Evolutionary conservation across 2,113 vertebrate genomes (phyloP), one percentile per base, ranked within the genome.

Genomic region (Tichodroma muraria): DNA sequence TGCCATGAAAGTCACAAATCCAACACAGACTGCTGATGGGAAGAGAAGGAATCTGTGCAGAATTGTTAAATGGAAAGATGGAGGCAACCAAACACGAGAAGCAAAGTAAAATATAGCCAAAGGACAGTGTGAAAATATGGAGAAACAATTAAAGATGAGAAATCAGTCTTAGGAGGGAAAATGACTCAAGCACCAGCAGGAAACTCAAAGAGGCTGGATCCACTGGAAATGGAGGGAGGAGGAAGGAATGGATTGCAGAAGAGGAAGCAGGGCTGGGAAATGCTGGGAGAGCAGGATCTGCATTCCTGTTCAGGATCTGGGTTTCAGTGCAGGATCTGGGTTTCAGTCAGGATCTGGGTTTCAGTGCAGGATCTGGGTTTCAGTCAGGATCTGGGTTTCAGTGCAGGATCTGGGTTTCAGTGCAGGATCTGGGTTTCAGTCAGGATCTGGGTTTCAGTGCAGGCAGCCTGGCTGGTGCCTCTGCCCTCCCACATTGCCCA

Each of bases 311-410:
- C 65, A 70, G 35, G 23, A 4, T 20, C 30, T 11, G 7, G 0
- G 1, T 42, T 10, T 15, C 38, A 3, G 6, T 9, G 1, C 70
- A 73, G 40, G 53, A 2, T 16, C 19, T 22, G 10, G 2, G 2
- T 23, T 11, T 22, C 21, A 6, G 9, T 6, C 66, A 53, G 37
- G 20, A 8, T 21, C n/a, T 15, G 8, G 1, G 1, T 20, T 47
- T 35, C 23, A 10, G 8, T 3, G 20, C 50, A 75, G 71, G n/a
- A 15, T 65, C 52, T 40, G 9, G n/a, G 2, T 63, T 70, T 79
- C 63, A 47, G 7, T 1, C n/a, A n/a, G n/a, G n/a, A n/a, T n/a
- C n/a, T n/a, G n/a, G n/a, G n/a, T n/a, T n/a, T n/a, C n/a, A n/a
- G n/a, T n/a, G 1, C 42, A 47, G 33, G 52, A 1, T 22, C 47